These are phyloP conservation scores for Picus viridis DNA, from an alignment of 2,797 vertebrate genomes.

Conservation along the genomic window DNA sequence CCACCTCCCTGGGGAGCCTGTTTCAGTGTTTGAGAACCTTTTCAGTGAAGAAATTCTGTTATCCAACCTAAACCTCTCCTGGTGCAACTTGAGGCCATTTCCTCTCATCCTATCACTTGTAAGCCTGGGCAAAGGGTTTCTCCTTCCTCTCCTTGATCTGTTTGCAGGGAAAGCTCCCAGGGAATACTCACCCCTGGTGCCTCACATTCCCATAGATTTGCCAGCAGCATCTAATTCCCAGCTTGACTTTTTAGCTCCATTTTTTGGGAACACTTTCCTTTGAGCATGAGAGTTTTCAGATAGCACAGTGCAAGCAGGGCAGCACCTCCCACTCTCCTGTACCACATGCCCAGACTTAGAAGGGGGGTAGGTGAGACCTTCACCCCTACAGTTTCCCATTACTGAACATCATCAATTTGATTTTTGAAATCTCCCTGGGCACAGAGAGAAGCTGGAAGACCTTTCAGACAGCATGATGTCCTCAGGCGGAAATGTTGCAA, in stretches of 20 bases:
- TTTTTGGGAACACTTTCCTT: background rate
- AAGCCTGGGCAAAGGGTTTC: background rate
- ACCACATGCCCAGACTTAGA: background rate
- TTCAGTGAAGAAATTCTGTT: no score
- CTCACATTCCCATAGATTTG: rapidly evolving
- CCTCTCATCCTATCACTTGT: background rate
- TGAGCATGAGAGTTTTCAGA: background rate
- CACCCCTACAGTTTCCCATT: background rate
- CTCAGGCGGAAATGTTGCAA: background rate
- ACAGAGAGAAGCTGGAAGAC: background rate
- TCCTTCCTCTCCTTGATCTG: background rate
- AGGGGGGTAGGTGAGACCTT: background rate
- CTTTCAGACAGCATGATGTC: background rate
- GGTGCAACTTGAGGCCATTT: no score
- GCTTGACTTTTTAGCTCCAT: background rate
- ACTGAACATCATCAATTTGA: background rate
- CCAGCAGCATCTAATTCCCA: background rate
- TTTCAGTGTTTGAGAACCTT: no score
- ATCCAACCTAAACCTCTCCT: no score
- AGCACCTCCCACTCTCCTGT: background rate
- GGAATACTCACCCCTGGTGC: background rate
- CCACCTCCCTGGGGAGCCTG: no score
- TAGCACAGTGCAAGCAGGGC: background rate
- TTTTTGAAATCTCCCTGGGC: background rate
- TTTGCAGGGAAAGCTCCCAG: background rate